phyloP scores from a whole-genome alignment of 2,888 invertebrate species.

The Phyllotreta striolata region DNA sequence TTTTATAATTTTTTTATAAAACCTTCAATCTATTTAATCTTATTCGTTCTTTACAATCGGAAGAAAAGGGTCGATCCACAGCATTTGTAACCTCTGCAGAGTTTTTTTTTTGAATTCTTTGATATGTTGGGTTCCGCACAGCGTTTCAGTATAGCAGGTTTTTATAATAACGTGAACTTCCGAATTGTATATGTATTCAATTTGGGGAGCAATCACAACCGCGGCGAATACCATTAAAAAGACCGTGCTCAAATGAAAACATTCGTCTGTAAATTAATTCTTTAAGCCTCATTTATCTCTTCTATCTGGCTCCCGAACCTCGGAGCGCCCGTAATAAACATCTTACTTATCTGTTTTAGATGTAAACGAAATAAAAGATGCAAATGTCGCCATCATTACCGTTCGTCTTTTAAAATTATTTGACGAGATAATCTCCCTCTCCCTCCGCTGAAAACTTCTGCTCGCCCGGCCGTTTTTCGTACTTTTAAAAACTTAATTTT shows the following conservation, averaged over 20 bases:
- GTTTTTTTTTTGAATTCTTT: too few species aligned
- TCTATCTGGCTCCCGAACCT: constrained; percentile 21
- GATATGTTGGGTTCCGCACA: too few species aligned
- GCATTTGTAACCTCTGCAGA: too few species aligned
- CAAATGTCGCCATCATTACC: constrained; percentile 29
- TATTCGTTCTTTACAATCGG: too few species aligned
- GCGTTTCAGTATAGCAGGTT: too few species aligned
- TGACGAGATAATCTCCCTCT: constrained; percentile 28
- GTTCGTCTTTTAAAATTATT: constrained; percentile 32
- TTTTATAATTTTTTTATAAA: too few species aligned
- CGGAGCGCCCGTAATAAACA: constrained; percentile 26
- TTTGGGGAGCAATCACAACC: constrained; percentile 8
- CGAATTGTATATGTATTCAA: neutral
- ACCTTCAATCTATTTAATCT: too few species aligned
- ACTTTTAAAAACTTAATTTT: constrained; percentile 27
- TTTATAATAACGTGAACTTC: too few species aligned
- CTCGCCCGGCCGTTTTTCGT: constrained; percentile 14
- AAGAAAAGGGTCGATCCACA: too few species aligned
- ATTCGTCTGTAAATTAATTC: constrained; percentile 12
- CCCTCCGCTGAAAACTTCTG: constrained; percentile 6
- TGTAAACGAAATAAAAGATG: constrained; percentile 29
- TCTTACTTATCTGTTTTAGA: constrained; percentile 26
- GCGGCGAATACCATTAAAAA: constrained; percentile 5
- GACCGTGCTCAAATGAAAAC: constrained; percentile 3
- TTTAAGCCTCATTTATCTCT: constrained; percentile 20